Base-by-base conservation (phyloP, 2,888 invertebrate species). In the Plagiodera versicolora region DNA sequence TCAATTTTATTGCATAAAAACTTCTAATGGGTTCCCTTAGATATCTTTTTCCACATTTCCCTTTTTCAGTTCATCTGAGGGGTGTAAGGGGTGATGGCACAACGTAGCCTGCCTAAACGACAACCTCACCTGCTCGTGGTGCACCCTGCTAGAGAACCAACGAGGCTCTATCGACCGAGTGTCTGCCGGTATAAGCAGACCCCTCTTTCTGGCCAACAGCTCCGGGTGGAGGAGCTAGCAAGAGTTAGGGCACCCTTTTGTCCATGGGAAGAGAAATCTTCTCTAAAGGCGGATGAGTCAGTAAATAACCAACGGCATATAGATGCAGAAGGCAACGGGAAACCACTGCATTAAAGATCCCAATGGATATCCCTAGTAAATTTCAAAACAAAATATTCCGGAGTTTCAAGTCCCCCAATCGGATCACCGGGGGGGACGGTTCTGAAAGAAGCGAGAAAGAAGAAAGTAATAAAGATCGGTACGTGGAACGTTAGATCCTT, bases 121-220 rank as follows among this genome's bases (percentile, higher is more conserved):
- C 54, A 62, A 62, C 62, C 58, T 59, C 18, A 11, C 20, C 52
- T 60, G 52, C 47, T 47, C 59, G 59, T n/a, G n/a, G 62, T 60
- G 55, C 59, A 60, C 55, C 59, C 55, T 61, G 61, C 51, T 57
- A 60, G 56, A 60, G 20, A 62, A 62, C 63, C 30, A 20, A 63
- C 63, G 61, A 64, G 62, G 62, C 57, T 64, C 59, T 65, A 58
- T 55, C 60, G 59, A 63, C 64, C 63, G 62, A 64, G 39, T 16
- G 51, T 51, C 24, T 56, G 57, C 59, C 62, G 62, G 63, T 24
- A 63, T 64, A 59, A 67, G 63, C 57, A 60, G 51, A 48, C 53
- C 60, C 55, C 63, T 46, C 63, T 50, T 57, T 39, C 56, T 49
- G 18, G 56, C 54, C 59, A 64, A 64, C 58, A 59, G 54, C 66